Evolutionary conservation across 2,797 vertebrate genomes (phyloP), one percentile per base, ranked within the genome.

Genomic region (Aphelocoma californica): DNA sequence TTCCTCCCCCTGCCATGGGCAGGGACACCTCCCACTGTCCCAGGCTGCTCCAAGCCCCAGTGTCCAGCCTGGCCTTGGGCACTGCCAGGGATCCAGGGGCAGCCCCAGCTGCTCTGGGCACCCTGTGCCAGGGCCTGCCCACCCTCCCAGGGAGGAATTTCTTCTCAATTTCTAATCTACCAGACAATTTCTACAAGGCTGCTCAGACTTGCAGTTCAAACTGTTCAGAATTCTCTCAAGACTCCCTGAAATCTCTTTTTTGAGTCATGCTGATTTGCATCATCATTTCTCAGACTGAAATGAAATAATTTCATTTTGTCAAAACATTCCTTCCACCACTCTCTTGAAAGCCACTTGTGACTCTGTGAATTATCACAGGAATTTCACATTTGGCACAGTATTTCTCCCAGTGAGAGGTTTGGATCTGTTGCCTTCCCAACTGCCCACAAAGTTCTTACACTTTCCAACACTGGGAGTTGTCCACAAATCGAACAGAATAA

Each of bases 221-320:
- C 83, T 80, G 72, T 48, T 74, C 65, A 78, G 64, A 87, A 91
- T 74, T 80, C 61, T 91, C 74, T 66, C 87, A 90, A 93, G 82
- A 38, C 50, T 77, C 57, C 12, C 57, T 61, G 85, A 93, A 94
- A 92, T 81, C 25, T 74, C 64, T 71, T 77, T 77, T 87, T 74
- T 42, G 83, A 93, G 71, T 77, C 51, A 40, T 66, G 34, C 64
- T 91, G 84, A 91, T 96, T 94, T 93, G 91, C 81, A 91, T 81
- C 62, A 62, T 72, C 87, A 73, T 81, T 91, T 91, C 91, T 93
- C 75, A 93, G 67, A 64, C 24, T 67, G 60, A 89, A 91, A 85
- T 42, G 72, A 90, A 92, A 88, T 65, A 4, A 92, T 65, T 83
- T 70, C 21, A 79, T 78, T 94, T 75, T 85, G 67, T 91, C 47